Evolutionary conservation across 2,113 vertebrate species (phyloP).

Genomic region (Puffinus mauretanicus): DNA sequence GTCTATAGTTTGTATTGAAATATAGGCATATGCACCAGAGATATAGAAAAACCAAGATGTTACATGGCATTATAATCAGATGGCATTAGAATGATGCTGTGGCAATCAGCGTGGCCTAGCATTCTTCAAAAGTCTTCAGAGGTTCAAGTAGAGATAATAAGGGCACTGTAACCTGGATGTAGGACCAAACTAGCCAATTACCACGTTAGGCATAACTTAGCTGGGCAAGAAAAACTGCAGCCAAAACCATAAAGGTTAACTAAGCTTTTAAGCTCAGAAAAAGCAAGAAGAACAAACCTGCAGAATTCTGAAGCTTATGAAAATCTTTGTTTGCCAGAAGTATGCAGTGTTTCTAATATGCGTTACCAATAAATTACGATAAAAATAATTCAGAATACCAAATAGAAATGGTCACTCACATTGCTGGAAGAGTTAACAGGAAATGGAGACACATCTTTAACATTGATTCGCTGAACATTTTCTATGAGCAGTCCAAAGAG

Average conservation of each 20-base stretch:
- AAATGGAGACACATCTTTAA: slow-evolving; percentile 89
- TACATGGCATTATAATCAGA: not conserved
- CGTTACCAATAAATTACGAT: not conserved
- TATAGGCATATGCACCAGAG: not conserved
- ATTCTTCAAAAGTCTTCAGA: not conserved
- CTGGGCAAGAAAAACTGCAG: not conserved
- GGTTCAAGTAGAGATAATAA: not conserved
- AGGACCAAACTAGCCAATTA: not conserved
- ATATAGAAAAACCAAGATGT: not conserved
- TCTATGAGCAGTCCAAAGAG: slow-evolving; percentile 94
- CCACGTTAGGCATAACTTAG: not conserved
- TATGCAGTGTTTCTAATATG: not conserved
- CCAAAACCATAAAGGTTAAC: not conserved
- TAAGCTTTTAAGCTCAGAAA: not conserved
- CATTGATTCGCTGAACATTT: slow-evolving; percentile 94
- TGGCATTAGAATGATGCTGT: not conserved
- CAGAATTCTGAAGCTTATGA: not conserved
- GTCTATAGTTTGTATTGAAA: not conserved
- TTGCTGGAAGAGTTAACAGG: slow-evolving; percentile 81
- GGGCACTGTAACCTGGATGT: not conserved
- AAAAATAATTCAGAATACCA: not conserved
- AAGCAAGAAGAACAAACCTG: not conserved
- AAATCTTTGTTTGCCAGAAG: not conserved
- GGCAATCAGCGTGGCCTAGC: not conserved
- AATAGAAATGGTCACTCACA: slow-evolving; percentile 70